Base-by-base conservation (phyloP, 2,113 vertebrate species). In the Thamnophis sirtalis region DNA sequence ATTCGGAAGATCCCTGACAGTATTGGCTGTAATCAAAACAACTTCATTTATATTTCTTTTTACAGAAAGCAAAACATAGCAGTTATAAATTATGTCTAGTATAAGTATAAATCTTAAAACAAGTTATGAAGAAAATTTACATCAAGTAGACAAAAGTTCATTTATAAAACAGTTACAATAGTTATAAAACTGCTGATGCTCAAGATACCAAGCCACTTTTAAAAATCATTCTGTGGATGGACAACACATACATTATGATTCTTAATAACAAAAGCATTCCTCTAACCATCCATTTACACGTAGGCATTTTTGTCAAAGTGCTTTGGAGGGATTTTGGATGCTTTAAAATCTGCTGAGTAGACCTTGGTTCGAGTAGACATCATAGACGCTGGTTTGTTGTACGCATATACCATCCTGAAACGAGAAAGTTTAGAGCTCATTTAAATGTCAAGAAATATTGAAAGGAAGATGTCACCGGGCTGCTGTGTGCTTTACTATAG, bases 291-390 rank as follows among this genome's bases (percentile, higher is more conserved):
- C 26, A 24, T 9, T 7, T 96, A 99, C 94, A 99, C 98, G 0
- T 99, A 99, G 63, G 98, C 98, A 0, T 98, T 99, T 96, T 98
- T 98, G 95, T 98, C 98, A 94, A 98, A 98, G 96, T 93, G 97
- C 96, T 97, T 97, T 87, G 97, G 96, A 94, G 96, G 58, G 63
- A 89, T 96, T 93, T 95, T 91, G 92, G 92, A 92, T 3, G 21
- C 55, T 93, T 94, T 96, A 80, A 94, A 95, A 90, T 98, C 98
- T 56, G 95, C 95, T 87, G 97, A 93, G n/a, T 97, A 97, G 56
- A 96, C 96, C 96, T 98, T 98, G 26, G 97, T 97, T 91, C 97
- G 96, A 84, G 98, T 96, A 63, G 98, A 98, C 95, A 98, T 94
- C 91, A 98, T 97, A 24, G 98, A 98, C 5, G 97, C 95, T 86